phyloP scores from a whole-genome alignment of 2,888 invertebrate genomes.

The Deilephila elpenor region DNA sequence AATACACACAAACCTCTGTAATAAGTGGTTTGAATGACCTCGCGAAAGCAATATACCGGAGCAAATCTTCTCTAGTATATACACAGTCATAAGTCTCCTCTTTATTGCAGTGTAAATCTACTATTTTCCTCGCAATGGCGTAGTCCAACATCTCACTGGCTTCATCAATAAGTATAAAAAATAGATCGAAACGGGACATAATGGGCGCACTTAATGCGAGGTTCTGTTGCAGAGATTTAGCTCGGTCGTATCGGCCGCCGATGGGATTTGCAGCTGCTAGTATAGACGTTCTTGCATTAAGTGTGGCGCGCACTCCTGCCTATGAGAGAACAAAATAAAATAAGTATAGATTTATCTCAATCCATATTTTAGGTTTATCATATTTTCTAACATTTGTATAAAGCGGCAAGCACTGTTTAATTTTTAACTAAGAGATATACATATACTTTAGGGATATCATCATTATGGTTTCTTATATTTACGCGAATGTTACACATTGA shows the following conservation, averaged over 20 bases:
- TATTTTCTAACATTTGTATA: too few species aligned
- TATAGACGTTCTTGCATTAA: conserved; percentile 98
- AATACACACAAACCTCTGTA: conserved; percentile 82
- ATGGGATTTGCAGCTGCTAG: conserved; percentile 99
- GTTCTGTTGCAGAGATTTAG: conserved; percentile 97
- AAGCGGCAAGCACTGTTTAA: too few species aligned
- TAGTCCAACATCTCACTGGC: conserved; percentile 95
- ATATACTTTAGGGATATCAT: too few species aligned
- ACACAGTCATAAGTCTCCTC: conserved; percentile 91
- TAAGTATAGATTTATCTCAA: too few species aligned
- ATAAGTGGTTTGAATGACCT: conserved; percentile 96
- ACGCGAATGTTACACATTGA: too few species aligned
- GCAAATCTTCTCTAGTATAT: conserved; percentile 95
- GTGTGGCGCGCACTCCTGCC: conserved; percentile 98
- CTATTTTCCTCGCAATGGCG: conserved; percentile 97
- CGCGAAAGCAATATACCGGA: conserved; percentile 98
- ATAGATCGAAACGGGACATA: conserved; percentile 99
- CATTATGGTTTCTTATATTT: too few species aligned
- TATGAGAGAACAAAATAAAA: conserved; percentile 55
- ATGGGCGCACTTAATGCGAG: conserved; percentile 97
- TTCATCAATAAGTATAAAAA: conserved; percentile 99
- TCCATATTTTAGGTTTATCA: too few species aligned
- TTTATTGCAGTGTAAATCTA: conserved; percentile 95
- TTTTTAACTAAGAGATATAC: too few species aligned
- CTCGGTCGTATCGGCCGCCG: conserved; percentile 97